phyloP scores from a whole-genome alignment of 1,140 invertebrate species.

The Drosophila nigromelanica region DNA sequence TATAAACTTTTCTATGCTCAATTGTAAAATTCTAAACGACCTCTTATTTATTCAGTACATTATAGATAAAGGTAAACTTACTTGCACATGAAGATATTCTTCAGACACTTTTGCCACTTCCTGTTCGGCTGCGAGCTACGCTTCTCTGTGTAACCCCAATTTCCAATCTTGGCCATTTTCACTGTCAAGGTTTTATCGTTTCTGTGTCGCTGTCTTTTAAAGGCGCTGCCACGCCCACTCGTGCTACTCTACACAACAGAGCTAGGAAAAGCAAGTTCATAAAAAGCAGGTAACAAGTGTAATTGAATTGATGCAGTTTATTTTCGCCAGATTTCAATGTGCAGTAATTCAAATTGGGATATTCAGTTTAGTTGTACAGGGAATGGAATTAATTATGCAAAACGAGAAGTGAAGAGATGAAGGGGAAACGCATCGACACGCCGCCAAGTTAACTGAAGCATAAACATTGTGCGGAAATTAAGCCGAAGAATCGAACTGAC shows the following conservation, averaged over 20 bases:
- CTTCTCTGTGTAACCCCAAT: background rate
- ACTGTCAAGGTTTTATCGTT: conserved; percentile 4
- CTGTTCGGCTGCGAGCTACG: too few relatives aligned
- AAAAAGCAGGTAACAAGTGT: conserved; percentile 18
- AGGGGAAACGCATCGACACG: conserved; percentile 5
- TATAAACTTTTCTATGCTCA: too few relatives aligned
- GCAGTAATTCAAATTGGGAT: too few relatives aligned
- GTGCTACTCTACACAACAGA: background rate
- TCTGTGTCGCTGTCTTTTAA: background rate
- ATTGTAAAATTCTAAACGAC: too few relatives aligned
- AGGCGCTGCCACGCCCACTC: background rate
- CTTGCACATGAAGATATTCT: background rate
- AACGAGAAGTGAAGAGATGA: conserved; percentile 7
- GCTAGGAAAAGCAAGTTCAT: conserved; percentile 3
- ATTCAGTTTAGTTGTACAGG: background rate
- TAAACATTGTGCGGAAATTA: conserved; percentile 52
- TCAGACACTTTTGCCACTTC: background rate
- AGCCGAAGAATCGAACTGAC: conserved; percentile 20
- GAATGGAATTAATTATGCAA: conserved; percentile 46
- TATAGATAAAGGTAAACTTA: too few relatives aligned
- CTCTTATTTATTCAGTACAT: too few relatives aligned
- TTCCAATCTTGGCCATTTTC: background rate
- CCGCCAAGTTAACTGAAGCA: conserved; percentile 39
- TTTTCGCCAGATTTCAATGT: conserved; percentile 13
- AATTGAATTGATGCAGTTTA: background rate